Evolutionary conservation across 1,140 invertebrate genomes (phyloP), one percentile per base, ranked within the genome.

Genomic region (Plodia interpunctella): DNA sequence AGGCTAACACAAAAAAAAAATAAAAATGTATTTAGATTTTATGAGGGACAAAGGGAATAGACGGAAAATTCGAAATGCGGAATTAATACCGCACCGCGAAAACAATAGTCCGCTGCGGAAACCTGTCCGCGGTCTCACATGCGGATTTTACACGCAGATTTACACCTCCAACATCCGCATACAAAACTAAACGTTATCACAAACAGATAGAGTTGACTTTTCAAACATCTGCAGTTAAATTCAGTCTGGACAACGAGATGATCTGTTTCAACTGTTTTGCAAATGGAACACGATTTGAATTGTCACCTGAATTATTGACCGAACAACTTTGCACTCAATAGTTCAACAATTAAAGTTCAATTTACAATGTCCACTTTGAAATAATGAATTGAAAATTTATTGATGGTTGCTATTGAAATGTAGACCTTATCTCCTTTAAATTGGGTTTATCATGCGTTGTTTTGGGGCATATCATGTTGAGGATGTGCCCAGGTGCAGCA

Each of bases 401-500:
- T 4, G 49, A 17, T 49, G 19, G 4, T 15, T 11, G 38, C 15
- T 49, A 35, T 18, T 13, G 21, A 55, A 44, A 65, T 59, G 25
- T 38, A 17, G 54, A 49, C 68, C 20, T 10, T 62, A 56, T 15
- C 0, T n/a, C 9, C 2, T 18, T 62, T 49, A 20, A 18, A 53
- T 63, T 32, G 62, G 62, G 55, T 13, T 5, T 0, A 6, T 49
- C 20, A 30, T 4, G 6, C 54, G 67, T 71, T 52, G 25, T 53
- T 53, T 59, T 56, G 4, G 28, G 28, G 62, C 64, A 59, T 67
- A 71, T 66, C 68, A 72, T 66, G 62, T 74, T 74, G 68, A 81
- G 74, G 78, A 75, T 73, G 67, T 76, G 72, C 74, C 75, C 75
- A 82, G 77, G 80, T 85, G 83, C 80, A 82, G 71, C 79, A 78